Evolutionary conservation across 2,888 invertebrate species (phyloP), one percentile per base, ranked within the genome.

Genomic region (Leptinotarsa tumamoca): DNA sequence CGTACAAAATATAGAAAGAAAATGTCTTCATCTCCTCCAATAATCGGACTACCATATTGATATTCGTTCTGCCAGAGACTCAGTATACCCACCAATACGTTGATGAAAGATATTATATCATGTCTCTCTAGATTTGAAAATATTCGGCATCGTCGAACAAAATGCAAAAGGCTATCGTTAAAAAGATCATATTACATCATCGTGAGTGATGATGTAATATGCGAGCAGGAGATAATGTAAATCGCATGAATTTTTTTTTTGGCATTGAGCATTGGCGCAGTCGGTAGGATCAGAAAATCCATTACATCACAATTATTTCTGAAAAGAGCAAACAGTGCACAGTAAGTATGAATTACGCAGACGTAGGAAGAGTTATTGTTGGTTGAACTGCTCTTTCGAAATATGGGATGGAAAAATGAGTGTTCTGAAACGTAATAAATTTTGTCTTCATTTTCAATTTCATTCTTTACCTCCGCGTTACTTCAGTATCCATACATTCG

Each of bases 161-260:
- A 84, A 83, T 84, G 82, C 84, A 83, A 72, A 69, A 78, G 76
- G 70, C 82, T 71, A 71, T 68, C 75, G 72, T 67, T 71, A 73
- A 58, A 5, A 10, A 51, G 4, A 18, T 18, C 18, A 18, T 18
- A 51, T 14, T 72, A 50, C 71, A 71, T 73, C 73, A 78, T 79
- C 80, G 82, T 85, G 84, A 85, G 82, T 83, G 84, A 85, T 84
- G 82, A 83, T 83, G 83, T 83, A 84, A 84, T 84, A 84, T 83
- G 82, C 82, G 83, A 82, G 82, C 81, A 80, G 83, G 82, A 82
- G 84, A 84, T 83, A 81, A 54, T 68, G 78, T 77, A 69, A 78
- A 80, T 81, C 82, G 78, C 80, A 80, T 78, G 80, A 82, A 49
- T 51, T 50, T 61, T 17, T 7, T 13, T n/a, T n/a, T n/a, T n/a